Conservation (phyloP, 2,888 invertebrate species). For the Noctua pronuba region DNA sequence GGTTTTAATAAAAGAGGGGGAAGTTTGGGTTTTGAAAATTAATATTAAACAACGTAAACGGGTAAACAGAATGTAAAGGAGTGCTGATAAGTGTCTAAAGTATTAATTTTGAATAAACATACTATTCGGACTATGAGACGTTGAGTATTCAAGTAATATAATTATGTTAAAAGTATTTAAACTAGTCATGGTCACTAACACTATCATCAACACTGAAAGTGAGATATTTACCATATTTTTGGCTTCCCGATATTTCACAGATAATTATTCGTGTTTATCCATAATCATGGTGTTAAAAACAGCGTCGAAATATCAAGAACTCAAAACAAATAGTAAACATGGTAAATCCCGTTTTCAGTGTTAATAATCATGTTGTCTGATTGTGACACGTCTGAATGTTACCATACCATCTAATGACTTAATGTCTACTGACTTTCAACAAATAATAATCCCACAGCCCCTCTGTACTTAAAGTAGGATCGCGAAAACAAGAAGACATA, state of each 20-base stretch:
- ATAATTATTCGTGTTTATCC: too few species aligned
- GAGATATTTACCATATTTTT: too few species aligned
- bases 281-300: too few species aligned
- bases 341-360: neutral
- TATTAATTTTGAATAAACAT: neutral
- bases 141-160: neutral
- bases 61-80: neutral
- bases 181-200: too few species aligned
- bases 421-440: neutral
- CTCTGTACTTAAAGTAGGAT: neutral
- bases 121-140: neutral
- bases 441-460: neutral
- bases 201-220: too few species aligned
- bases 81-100: neutral
- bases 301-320: neutral
- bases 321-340: neutral
- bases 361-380: neutral
- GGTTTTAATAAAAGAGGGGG: conserved; percentile 16
- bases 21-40: conserved; percentile 1
- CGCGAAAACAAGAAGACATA: conserved; percentile 44
- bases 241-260: too few species aligned
- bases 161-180: too few species aligned
- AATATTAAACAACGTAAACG: neutral
- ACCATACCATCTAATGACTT: neutral
- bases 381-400: neutral